These are phyloP conservation scores for Drosophila antonietae DNA, from an alignment of 2,888 invertebrate species.

Conservation along the genomic window DNA sequence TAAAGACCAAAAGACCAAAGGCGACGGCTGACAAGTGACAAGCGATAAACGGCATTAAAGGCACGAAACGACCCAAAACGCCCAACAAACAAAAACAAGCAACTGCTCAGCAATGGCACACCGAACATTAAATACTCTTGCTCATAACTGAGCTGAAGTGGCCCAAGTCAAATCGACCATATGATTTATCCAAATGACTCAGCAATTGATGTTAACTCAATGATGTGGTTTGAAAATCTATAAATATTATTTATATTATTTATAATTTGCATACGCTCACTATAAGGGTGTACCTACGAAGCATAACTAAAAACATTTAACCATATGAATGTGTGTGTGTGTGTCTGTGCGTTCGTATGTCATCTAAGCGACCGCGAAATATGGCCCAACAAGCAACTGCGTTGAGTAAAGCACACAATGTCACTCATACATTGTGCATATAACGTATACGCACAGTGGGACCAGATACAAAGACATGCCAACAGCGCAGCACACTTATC, in stretches of 20 bases:
- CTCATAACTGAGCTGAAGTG: neutral
- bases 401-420: constrained; percentile 24
- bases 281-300: constrained; percentile 3
- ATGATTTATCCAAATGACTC: neutral
- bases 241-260: no score
- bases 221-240: no score
- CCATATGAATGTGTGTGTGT: constrained; percentile 6
- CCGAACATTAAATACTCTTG: constrained; percentile 9
- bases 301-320: constrained; percentile 11
- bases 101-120: neutral
- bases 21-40: constrained; percentile 40
- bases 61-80: constrained; percentile 29
- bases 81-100: constrained; percentile 21
- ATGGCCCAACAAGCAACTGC: constrained; percentile 35
- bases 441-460: constrained; percentile 30
- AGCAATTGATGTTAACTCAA: neutral
- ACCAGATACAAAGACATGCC: neutral
- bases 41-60: constrained; percentile 48
- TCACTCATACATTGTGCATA: constrained; percentile 10
- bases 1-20: constrained; percentile 30
- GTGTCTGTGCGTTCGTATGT: neutral
- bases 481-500: neutral
- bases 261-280: neutral
- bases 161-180: neutral
- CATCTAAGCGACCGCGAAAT: constrained; percentile 39